Percentiles rank a stretch among this genome's conserved stretches.
Conservation (phyloP, 2,888 invertebrate species). For the Empis livida region DNA sequence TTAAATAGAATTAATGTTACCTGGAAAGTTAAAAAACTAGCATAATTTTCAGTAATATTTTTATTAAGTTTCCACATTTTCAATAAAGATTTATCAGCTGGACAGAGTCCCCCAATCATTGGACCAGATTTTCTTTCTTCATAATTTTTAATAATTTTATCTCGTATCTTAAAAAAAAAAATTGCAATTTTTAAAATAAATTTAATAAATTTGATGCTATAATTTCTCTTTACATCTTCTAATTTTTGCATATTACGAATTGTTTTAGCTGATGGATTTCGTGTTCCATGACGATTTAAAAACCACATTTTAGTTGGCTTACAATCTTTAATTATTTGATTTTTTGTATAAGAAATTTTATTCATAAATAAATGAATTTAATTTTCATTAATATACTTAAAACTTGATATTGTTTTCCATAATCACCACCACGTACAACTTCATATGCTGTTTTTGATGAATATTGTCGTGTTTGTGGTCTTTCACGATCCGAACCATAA, state of each 20-base stretch:
- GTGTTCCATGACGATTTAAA: constrained; percentile 54
- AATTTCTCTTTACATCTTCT: constrained; percentile 28
- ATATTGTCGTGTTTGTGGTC: constrained; percentile 39
- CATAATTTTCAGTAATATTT: constrained; percentile 42
- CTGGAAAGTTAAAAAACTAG: constrained; percentile 44
- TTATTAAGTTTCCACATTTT: constrained; percentile 53
- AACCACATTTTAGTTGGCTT: constrained; percentile 60
- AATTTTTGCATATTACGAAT: constrained; percentile 44
- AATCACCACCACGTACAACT: constrained; percentile 46
- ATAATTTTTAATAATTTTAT: constrained; percentile 53
- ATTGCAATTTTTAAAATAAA: background rate
- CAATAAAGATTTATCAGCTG: constrained; percentile 50
- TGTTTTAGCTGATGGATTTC: constrained; percentile 45
- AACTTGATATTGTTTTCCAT: constrained; percentile 44
- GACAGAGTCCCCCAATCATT: constrained; percentile 48
- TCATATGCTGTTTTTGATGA: constrained; percentile 66
- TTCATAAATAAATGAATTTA: too few relatives aligned
- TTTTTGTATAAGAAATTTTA: too few relatives aligned
- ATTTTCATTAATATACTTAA: too few relatives aligned
- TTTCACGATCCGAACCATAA: constrained; percentile 27
- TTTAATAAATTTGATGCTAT: too few relatives aligned
- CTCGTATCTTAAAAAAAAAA: constrained; percentile 26
- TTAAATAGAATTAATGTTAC: constrained; percentile 12
- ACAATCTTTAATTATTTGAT: constrained; percentile 50
- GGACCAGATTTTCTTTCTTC: constrained; percentile 37